Base-by-base conservation (phyloP, 2,888 invertebrate genomes). In the Molanna angustata region DNA sequence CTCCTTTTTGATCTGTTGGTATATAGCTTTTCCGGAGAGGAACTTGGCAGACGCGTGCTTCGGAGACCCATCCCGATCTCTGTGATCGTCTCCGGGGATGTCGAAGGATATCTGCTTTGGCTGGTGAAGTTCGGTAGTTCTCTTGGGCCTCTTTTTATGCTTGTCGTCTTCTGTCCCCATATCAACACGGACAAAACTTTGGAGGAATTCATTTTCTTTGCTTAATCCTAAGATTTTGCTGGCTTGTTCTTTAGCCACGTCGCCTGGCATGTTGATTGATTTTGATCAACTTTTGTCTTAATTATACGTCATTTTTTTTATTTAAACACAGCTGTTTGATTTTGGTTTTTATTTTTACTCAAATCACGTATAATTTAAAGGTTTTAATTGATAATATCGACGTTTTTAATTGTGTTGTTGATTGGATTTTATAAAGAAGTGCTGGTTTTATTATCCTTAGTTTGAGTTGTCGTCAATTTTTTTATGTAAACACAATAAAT, bases 141-240 rank as follows among this genome's bases (percentile, higher is more conserved):
- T 54, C 37, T 39, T 49, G 4, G 54, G 39, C 1, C 74, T 71
- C 0, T 71, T 70, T 11, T 65, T 72, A 1, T 67, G 64, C 1
- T 80, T 77, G 39, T 78, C 75, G 33, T 80, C 80, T 3, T 79
- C 77, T 19, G 80, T 78, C 2, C 79, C 81, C 4, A 80, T 71
- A 20, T 83, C 87, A 14, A 87, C 81, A 45, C 89, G 78, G 13
- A 88, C 85, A 66, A 88, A 91, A 66, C 89, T 89, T 71, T 89
- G 88, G 14, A 91, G 68, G 62, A 90, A 80, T 66, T 90, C 90
- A 11, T 85, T 83, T 61, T 88, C 83, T 64, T 85, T 80, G 40
- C 83, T 81, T 21, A 82, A 78, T 48, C 84, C 83, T n/a, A 87
- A 71, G 45, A 86, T 84, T 54, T 80, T 80, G 42, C 76, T 76